Evolutionary conservation across 2,797 vertebrate species (phyloP).

Genomic region (Setipinna tenuifilis): DNA sequence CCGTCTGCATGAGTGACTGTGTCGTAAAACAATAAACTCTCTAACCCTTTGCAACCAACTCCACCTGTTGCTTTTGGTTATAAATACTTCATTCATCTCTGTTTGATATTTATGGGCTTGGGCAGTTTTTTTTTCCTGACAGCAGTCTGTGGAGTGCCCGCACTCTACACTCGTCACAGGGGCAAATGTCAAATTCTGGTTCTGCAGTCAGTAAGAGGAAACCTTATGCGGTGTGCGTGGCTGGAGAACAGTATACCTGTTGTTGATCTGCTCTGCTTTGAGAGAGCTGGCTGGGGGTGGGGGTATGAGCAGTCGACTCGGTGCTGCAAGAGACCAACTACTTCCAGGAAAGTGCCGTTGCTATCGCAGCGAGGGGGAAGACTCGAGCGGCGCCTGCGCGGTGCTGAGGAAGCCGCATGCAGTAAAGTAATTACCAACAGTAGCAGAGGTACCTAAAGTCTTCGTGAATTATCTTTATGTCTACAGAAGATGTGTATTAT

Average conservation of each 20-base stretch:
- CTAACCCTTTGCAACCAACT: not conserved
- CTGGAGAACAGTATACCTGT: constrained; percentile 22
- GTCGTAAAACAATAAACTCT: not conserved
- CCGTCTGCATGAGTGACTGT: not conserved
- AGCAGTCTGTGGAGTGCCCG: not conserved
- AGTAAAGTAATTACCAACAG: constrained; percentile 42
- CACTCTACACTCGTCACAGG: not conserved
- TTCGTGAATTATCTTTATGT: constrained; percentile 1
- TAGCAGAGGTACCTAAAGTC: constrained; percentile 30
- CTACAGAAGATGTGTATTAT: not conserved
- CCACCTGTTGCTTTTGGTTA: not conserved
- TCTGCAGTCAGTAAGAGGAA: not conserved
- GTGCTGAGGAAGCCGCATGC: constrained; percentile 24
- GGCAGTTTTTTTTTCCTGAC: not conserved
- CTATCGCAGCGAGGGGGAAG: constrained; percentile 16
- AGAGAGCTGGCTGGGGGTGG: constrained; percentile 17
- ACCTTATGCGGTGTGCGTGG: constrained; percentile 19
- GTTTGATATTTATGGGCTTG: not conserved
- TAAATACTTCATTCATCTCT: not conserved
- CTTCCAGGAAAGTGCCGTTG: constrained; percentile 26
- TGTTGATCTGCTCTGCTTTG: constrained; percentile 3
- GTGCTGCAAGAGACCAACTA: constrained; percentile 21
- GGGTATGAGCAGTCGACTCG: constrained; percentile 9
- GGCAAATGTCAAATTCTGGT: not conserved
- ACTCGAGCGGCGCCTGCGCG: constrained; percentile 31